Base-by-base conservation (phyloP, 1,140 invertebrate genomes). In the Drosophila albomicans region DNA sequence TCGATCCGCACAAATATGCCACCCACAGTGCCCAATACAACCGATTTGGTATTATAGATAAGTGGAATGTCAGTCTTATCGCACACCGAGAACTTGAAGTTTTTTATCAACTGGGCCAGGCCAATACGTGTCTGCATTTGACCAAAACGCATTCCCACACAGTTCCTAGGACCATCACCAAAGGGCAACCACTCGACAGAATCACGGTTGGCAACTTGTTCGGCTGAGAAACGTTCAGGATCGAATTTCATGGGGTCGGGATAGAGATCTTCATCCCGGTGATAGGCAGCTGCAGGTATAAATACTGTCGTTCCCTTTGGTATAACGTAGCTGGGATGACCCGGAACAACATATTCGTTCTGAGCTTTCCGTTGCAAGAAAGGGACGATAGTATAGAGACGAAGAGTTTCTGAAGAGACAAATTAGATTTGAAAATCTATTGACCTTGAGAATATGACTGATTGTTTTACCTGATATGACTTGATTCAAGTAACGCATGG, bases 341-440 rank as follows among this genome's bases (percentile, higher is more conserved):
- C 43, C 1, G 94, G 94, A 13, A 95, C 94, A 6, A 96, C 80
- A 77, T 94, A 95, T 20, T 94, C 93, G 66, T 94, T 94, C 0
- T 93, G 94, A 63, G 95, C 94, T 28, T 92, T 81, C 38, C 96
- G 93, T 70, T 94, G 94, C 2, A 96, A 78, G 3, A 94, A 86
- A 3, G 94, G 93, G 41, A 95, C 92, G 1, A 95, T 93, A 10
- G 96, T 95, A 84, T 95, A 94, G 63, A 94, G 94, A 7, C 96
- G 93, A 72, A 96, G 88, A 1, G 95, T 95, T 93, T 96, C 95
- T 89, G 6, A 8, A 7, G 5, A 16, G 3, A 94, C 5, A 51
- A 25, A 20, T 15, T 7, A 1, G 3, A 8, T 20, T 62, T 20
- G n/a, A 5, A 6, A 16, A 5, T 16, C n/a, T 13, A 3, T 2